Conservation (phyloP, 2,797 vertebrate species). For the Enteromius fasciolatus region DNA sequence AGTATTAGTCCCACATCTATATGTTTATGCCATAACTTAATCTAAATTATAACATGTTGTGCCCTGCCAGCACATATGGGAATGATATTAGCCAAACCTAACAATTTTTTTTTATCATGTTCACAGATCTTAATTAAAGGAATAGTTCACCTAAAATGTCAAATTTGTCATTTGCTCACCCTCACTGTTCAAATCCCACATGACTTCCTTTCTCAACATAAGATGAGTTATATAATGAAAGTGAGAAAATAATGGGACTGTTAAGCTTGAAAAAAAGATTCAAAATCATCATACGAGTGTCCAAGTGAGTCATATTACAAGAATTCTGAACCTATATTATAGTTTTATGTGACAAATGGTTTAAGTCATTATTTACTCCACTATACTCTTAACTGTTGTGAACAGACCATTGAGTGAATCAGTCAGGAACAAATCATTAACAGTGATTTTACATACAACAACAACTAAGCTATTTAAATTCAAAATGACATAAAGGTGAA, state of each 20-base stretch:
- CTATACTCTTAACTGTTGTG: background rate
- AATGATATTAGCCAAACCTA: slow-evolving; percentile 54
- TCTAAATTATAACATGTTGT: slow-evolving; percentile 55
- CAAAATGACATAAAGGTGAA: background rate
- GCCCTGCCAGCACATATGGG: slow-evolving; percentile 58
- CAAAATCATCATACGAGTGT: background rate
- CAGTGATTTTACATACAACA: background rate
- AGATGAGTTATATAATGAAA: background rate
- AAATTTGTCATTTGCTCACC: background rate
- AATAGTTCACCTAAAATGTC: background rate
- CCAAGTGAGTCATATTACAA: background rate
- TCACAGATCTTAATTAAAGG: slow-evolving; percentile 20
- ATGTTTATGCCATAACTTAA: slow-evolving; percentile 62
- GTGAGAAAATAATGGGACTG: background rate
- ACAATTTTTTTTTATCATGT: slow-evolving; percentile 30
- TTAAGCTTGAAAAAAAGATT: background rate
- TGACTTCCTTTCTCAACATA: slow-evolving; percentile 14
- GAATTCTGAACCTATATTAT: background rate
- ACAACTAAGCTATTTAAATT: background rate
- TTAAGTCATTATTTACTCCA: slow-evolving; percentile 5
- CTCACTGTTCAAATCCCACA: background rate
- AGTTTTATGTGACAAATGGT: background rate
- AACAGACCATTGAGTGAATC: background rate
- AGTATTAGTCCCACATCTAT: slow-evolving; percentile 53
- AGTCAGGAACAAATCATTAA: background rate